Percentiles rank a stretch among this genome's conserved stretches.
Evolutionary conservation across 2,888 invertebrate species (phyloP).

Genomic region (Nipponacmea schrenckii): DNA sequence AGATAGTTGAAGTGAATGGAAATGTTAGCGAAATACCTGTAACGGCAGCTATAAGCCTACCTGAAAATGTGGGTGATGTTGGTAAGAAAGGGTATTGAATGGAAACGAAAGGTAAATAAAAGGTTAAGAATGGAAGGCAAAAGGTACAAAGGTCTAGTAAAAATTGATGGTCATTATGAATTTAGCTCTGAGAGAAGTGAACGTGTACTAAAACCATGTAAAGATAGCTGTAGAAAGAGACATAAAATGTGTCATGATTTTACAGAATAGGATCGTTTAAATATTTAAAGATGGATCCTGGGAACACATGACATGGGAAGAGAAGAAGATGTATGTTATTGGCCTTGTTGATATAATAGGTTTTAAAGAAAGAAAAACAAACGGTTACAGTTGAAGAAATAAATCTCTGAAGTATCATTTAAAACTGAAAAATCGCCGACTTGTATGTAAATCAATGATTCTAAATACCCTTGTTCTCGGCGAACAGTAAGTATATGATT

Average conservation of each 20-base stretch:
- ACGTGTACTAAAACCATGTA: slow-evolving; percentile 8
- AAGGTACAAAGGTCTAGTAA: slow-evolving; percentile 1
- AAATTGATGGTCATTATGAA: neutral
- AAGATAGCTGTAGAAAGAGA: slow-evolving; percentile 9
- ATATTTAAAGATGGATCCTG: slow-evolving; percentile 11
- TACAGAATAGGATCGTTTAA: neutral
- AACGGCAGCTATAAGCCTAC: too few relatives aligned
- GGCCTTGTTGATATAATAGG: neutral
- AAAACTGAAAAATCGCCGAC: neutral
- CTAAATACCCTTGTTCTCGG: neutral
- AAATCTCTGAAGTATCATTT: neutral
- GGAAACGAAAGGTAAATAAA: slow-evolving; percentile 6
- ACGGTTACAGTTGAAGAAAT: neutral
- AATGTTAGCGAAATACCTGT: too few relatives aligned
- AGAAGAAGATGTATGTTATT: neutral
- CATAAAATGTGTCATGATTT: neutral
- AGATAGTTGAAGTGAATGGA: too few relatives aligned
- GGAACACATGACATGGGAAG: neutral
- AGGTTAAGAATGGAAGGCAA: slow-evolving; percentile 11
- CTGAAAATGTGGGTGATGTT: too few relatives aligned
- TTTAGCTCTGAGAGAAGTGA: neutral
- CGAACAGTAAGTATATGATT: neutral
- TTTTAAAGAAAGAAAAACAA: neutral
- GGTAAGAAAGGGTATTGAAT: too few relatives aligned
- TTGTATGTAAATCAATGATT: slow-evolving; percentile 11